Percentiles rank a stretch among this genome's conserved stretches.
Evolutionary conservation across 1,140 invertebrate species (phyloP).

Genomic region (Harpegnathos saltator): DNA sequence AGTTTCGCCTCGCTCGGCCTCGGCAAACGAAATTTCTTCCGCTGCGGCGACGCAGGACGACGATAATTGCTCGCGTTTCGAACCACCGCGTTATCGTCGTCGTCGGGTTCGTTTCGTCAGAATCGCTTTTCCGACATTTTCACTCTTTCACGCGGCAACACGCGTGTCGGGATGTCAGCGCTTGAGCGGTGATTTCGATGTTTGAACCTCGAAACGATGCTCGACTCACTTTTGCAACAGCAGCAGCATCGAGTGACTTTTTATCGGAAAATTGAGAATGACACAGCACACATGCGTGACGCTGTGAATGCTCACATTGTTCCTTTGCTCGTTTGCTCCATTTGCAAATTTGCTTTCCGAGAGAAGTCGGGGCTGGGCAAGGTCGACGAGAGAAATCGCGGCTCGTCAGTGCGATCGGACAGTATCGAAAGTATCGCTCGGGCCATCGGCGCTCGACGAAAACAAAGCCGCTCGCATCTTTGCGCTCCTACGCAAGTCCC

Average conservation of each 20-base stretch:
- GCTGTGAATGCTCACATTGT: too few species aligned
- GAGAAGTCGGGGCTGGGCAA: neutral
- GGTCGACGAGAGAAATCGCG: conserved; percentile 13
- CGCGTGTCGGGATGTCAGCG: too few species aligned
- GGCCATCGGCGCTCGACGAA: conserved; percentile 1
- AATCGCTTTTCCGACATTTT: too few species aligned
- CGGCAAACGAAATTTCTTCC: neutral
- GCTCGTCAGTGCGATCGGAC: conserved; percentile 22
- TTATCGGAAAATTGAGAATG: neutral
- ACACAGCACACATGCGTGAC: too few species aligned
- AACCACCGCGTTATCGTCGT: too few species aligned
- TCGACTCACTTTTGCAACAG: neutral
- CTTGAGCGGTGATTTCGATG: too few species aligned
- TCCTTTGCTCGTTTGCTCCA: neutral
- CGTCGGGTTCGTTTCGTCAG: too few species aligned
- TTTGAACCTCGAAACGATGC: too few species aligned
- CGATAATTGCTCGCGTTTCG: too few species aligned
- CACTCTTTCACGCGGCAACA: too few species aligned
- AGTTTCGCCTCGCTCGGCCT: neutral
- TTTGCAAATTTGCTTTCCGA: conserved; percentile 1
- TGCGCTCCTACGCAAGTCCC: conserved; percentile 7
- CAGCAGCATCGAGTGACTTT: neutral
- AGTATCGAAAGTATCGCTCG: conserved; percentile 33
- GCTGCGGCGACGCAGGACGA: too few species aligned
- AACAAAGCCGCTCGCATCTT: conserved; percentile 34